These are phyloP conservation scores for Anaspis maculata DNA, from an alignment of 2,888 invertebrate genomes.

Conservation along the genomic window DNA sequence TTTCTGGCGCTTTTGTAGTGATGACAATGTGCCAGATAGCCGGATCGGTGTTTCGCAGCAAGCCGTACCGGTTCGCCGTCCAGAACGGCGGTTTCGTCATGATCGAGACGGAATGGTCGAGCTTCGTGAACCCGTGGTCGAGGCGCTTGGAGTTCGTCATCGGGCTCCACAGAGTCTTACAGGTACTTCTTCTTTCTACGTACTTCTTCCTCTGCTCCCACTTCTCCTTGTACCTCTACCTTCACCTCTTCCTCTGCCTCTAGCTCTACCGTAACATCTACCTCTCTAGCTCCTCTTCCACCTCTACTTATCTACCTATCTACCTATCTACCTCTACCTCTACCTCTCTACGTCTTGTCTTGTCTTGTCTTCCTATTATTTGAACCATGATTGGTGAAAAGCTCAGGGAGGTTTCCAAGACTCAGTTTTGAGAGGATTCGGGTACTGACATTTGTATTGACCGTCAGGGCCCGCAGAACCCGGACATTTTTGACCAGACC, in stretches of 20 bases:
- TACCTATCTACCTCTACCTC: too few relatives aligned
- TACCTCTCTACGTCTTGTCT: too few relatives aligned
- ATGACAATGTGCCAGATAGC: slow-evolving; percentile 62
- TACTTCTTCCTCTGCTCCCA: too few relatives aligned
- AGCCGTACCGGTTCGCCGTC: slow-evolving; percentile 68
- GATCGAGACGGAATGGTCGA: slow-evolving; percentile 87
- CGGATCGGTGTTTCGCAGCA: slow-evolving; percentile 62
- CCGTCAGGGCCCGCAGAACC: slow-evolving; percentile 63
- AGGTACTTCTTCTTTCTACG: slow-evolving; percentile 52
- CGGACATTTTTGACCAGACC: slow-evolving; percentile 60
- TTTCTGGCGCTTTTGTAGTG: slow-evolving; percentile 33
- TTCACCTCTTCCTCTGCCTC: too few relatives aligned
- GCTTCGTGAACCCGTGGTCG: slow-evolving; percentile 91
- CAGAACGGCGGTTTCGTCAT: slow-evolving; percentile 80
- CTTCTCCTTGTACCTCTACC: too few relatives aligned
- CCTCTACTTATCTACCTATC: too few relatives aligned
- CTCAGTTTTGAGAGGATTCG: too few relatives aligned
- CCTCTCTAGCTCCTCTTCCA: too few relatives aligned
- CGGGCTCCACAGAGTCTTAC: slow-evolving; percentile 71
- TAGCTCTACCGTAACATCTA: too few relatives aligned
- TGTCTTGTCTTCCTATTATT: too few relatives aligned
- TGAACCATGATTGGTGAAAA: too few relatives aligned
- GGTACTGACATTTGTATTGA: not conserved
- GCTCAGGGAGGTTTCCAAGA: too few relatives aligned
- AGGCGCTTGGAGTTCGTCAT: slow-evolving; percentile 81